phyloP scores from a whole-genome alignment of 2,888 invertebrate genomes.

The Epinotia ramella region DNA sequence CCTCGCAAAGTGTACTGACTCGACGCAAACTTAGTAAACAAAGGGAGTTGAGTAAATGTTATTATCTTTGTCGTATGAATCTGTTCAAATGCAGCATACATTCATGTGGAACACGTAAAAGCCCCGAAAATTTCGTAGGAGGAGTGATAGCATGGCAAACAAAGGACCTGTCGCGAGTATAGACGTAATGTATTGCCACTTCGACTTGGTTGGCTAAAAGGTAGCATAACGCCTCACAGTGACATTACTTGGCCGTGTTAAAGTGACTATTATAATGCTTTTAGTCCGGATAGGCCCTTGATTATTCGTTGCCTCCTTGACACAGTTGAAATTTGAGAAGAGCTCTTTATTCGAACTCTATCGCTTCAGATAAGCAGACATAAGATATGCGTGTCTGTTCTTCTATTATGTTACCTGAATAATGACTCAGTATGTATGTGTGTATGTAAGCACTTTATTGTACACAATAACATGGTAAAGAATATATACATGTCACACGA shows the following conservation, averaged over 20 bases:
- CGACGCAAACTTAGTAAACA: conserved; percentile 41
- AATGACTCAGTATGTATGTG: not conserved
- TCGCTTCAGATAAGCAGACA: not conserved
- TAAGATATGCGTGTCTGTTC: not conserved
- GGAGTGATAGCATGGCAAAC: conserved; percentile 31
- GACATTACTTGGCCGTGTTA: conserved; percentile 15
- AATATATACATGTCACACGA: no score
- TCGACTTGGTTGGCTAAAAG: conserved; percentile 25
- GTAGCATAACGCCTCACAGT: conserved; percentile 22
- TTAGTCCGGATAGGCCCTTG: conserved; percentile 23
- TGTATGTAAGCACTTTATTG: no score
- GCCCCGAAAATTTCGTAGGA: not conserved
- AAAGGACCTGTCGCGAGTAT: conserved; percentile 22
- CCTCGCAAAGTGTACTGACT: conserved; percentile 34
- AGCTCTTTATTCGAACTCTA: not conserved
- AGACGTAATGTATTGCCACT: conserved; percentile 39
- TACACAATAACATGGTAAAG: no score
- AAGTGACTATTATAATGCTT: conserved; percentile 38
- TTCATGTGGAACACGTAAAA: conserved; percentile 20
- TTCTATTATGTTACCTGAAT: not conserved
- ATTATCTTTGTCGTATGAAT: conserved; percentile 37
- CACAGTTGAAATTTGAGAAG: conserved; percentile 17
- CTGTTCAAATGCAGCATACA: conserved; percentile 25
- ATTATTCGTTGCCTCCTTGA: conserved; percentile 26
- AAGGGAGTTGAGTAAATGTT: conserved; percentile 34